These are phyloP conservation scores for Cartodere bifasciata DNA, from an alignment of 2,888 invertebrate species.

Conservation along the genomic window DNA sequence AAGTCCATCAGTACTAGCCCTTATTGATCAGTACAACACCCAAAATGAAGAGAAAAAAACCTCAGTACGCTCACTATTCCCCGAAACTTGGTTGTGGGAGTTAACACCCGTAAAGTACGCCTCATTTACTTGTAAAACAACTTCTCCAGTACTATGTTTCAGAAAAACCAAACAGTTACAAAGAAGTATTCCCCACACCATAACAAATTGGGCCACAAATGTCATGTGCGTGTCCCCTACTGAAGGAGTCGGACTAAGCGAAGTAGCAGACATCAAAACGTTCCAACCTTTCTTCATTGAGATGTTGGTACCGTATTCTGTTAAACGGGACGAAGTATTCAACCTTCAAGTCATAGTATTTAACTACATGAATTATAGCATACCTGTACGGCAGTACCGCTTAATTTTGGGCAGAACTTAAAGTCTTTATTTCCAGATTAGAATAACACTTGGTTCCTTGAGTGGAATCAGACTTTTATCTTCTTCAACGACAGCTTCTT, in stretches of 20 bases:
- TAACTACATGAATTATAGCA: slow-evolving; percentile 56
- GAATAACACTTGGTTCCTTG: slow-evolving; percentile 24
- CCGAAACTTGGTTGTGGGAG: slow-evolving; percentile 60
- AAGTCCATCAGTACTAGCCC: slow-evolving; percentile 18
- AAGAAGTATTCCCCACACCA: slow-evolving; percentile 42
- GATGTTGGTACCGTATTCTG: slow-evolving; percentile 50
- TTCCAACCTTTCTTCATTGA: slow-evolving; percentile 69
- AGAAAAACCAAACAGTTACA: slow-evolving; percentile 17
- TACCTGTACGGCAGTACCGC: slow-evolving; percentile 42
- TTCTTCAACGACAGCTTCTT: slow-evolving; percentile 20
- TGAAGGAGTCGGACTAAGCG: slow-evolving; percentile 29
- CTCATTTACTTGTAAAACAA: neutral
- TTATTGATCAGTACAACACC: slow-evolving; percentile 21
- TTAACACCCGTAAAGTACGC: slow-evolving; percentile 36
- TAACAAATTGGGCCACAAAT: slow-evolving; percentile 49
- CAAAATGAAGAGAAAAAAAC: slow-evolving; percentile 21
- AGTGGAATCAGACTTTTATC: slow-evolving; percentile 22
- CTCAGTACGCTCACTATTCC: slow-evolving; percentile 36
- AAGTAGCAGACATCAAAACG: slow-evolving; percentile 30
- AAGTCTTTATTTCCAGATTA: slow-evolving; percentile 19
- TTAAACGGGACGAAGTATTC: slow-evolving; percentile 52
- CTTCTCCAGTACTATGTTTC: slow-evolving; percentile 1
- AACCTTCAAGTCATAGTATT: slow-evolving; percentile 54
- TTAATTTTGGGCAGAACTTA: neutral
- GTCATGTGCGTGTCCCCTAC: slow-evolving; percentile 41